These are phyloP conservation scores for Chironex yamaguchii DNA, from an alignment of 30 jellyfish, hydroid and myxozoan genomes.

Conservation along the genomic window DNA sequence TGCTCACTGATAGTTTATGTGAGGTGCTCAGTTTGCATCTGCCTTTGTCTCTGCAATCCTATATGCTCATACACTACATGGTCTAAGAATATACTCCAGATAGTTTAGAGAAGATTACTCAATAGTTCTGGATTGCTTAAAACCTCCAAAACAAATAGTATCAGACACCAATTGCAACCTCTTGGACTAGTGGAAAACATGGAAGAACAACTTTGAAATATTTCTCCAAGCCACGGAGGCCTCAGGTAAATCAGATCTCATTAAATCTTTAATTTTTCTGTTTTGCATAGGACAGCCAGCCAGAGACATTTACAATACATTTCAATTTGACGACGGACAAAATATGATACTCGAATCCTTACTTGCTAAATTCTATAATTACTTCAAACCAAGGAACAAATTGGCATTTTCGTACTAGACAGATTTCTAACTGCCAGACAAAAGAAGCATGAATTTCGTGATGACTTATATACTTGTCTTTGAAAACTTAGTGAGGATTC, in stretches of 20 bases:
- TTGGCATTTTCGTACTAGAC: not conserved
- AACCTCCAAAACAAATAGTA: slow-evolving; percentile 15
- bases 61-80: no score
- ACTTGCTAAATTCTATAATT: slow-evolving; percentile 1
- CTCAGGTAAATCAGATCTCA: not conserved
- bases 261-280: slow-evolving; percentile 9
- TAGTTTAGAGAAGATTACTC: no score
- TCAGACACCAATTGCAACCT: slow-evolving; percentile 34
- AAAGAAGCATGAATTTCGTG: slow-evolving; percentile 1
- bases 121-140: slow-evolving; percentile 15
- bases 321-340: not conserved
- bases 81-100: no score
- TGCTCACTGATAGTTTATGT: no score
- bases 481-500: slow-evolving; percentile 11
- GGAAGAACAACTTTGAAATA: slow-evolving; percentile 34
- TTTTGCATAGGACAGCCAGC: slow-evolving; percentile 24
- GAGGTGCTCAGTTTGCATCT: no score
- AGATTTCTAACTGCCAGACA: slow-evolving; percentile 17
- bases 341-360: not conserved
- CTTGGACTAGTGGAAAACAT: slow-evolving; percentile 43
- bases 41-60: no score
- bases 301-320: slow-evolving; percentile 24
- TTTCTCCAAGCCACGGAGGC: no score
- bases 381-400: slow-evolving; percentile 30
- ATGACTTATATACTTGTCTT: slow-evolving; percentile 29